Evolutionary conservation across 1,140 invertebrate species (phyloP), one percentile per base, ranked within the genome.

Genomic region (Pectinophora gossypiella): DNA sequence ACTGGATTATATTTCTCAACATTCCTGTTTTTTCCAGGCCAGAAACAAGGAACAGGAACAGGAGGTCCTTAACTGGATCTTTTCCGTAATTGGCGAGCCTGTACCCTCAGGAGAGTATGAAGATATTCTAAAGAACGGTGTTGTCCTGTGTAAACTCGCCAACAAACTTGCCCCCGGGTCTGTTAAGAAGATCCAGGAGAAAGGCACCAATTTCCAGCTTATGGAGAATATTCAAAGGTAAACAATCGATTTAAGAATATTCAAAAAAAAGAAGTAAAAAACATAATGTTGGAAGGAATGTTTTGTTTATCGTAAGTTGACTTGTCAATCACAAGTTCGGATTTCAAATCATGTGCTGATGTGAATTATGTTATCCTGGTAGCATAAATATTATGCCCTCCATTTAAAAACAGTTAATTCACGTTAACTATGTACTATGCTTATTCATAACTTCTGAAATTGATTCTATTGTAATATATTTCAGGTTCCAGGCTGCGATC

Each of bases 161-260:
- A 99, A 99, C 87, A 98, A 98, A 90, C 89, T 99, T 48, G 90
- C 93, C 0, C 97, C 98, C 1, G 96, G 95, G n/a, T 96, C 94
- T 2, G 95, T 99, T 0, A 98, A 97, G 79, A 99, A 99, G 86
- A 99, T 99, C 55, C 97, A 99, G 85, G 92, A 94, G 38, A 96
- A 95, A 68, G 98, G 98, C 65, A 97, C 97, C 19, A 98, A 98
- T 66, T 99, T 99, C 88, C 97, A 98, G 67, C 90, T 99, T 59
- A 99, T 99, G 97, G 97, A 99, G 88, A 99, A 99, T 81, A 95
- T 99, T 69, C 96, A 98, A 83, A 93, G 95, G 92, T 84, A 54
- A 2, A 5, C n/a, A 0, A 45, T 21, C 22, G 55, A 38, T n/a
- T 18, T 19, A 13, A 16, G 18, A 19, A 5, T 22, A 13, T 19